A percentile compares a stretch with the other conserved stretches of the same genome.
These are phyloP conservation scores for Paracentrotus lividus DNA, from an alignment of 53 echinoderm and acorn worm genomes.

Conservation along the genomic window DNA sequence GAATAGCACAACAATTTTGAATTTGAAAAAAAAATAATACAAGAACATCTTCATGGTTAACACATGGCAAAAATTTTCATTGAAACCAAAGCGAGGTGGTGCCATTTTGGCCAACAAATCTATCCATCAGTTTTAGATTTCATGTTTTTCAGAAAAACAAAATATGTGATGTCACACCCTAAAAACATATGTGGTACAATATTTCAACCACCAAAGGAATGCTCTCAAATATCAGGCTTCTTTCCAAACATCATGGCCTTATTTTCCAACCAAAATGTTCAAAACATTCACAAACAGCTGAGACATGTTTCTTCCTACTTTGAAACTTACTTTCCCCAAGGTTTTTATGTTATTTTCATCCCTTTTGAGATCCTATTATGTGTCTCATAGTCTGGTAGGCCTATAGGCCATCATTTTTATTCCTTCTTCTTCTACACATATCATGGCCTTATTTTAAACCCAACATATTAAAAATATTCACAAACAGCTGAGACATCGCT, in stretches of 20 bases:
- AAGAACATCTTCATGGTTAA: background rate
- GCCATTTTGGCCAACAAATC: background rate
- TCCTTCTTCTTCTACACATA: too few species aligned
- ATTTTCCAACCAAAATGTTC: background rate
- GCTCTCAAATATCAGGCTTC: constrained; percentile 2
- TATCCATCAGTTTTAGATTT: background rate
- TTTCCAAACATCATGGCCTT: background rate
- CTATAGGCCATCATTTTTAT: too few species aligned
- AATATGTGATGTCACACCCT: constrained; percentile 19
- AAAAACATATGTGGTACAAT: constrained; percentile 13
- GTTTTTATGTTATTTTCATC: background rate
- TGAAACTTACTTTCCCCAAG: background rate
- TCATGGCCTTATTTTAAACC: background rate
- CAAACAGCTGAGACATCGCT: background rate
- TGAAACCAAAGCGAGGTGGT: background rate
- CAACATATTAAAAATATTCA: background rate
- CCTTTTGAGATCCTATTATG: background rate
- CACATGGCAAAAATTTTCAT: background rate
- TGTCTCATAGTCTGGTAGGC: background rate
- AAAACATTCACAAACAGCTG: background rate
- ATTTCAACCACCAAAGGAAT: constrained; percentile 4
- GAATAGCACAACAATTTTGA: too few species aligned
- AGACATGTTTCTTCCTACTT: background rate
- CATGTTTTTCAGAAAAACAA: constrained; percentile 31
- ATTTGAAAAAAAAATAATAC: too few species aligned